Conservation (phyloP, 2,797 vertebrate species). For the Acipenser ruthenus region DNA sequence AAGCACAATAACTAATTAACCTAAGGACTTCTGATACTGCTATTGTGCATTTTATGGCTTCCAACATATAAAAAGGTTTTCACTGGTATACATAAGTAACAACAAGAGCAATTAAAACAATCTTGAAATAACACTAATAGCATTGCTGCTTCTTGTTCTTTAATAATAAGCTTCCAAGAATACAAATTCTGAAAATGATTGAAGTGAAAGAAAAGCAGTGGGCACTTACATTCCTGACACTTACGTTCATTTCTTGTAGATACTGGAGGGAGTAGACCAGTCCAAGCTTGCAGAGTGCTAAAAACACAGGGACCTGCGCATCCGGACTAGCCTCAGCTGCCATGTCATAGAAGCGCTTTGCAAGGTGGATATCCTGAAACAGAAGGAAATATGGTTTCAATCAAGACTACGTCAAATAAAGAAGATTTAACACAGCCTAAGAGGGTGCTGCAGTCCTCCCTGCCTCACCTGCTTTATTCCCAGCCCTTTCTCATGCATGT, state of each 20-base stretch:
- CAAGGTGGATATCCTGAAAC: slow-evolving; percentile 86
- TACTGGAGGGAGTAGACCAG: slow-evolving; percentile 84
- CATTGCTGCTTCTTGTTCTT: too few species aligned
- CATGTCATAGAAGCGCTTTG: slow-evolving; percentile 98
- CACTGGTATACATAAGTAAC: too few species aligned
- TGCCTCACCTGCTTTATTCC: slow-evolving; percentile 89
- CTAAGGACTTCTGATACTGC: too few species aligned
- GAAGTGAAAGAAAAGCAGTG: too few species aligned
- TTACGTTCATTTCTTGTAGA: slow-evolving; percentile 83
- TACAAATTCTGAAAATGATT: too few species aligned
- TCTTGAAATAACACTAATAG: too few species aligned
- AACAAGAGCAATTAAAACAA: too few species aligned
- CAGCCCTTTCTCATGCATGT: slow-evolving; percentile 96
- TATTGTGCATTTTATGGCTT: too few species aligned
- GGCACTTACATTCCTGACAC: slow-evolving; percentile 31
- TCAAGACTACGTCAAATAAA: background rate
- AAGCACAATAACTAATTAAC: too few species aligned
- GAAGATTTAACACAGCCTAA: background rate
- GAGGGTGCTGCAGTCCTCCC: background rate
- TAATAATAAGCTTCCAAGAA: too few species aligned
- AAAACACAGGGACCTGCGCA: slow-evolving; percentile 92
- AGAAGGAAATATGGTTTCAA: background rate
- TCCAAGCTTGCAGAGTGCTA: slow-evolving; percentile 88
- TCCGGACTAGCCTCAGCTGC: slow-evolving; percentile 94
- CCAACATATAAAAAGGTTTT: too few species aligned